A percentile compares a stretch with the other conserved stretches of the same genome.
These are phyloP conservation scores for Alethe castanea DNA, from an alignment of 2,113 vertebrate genomes.

Conservation along the genomic window DNA sequence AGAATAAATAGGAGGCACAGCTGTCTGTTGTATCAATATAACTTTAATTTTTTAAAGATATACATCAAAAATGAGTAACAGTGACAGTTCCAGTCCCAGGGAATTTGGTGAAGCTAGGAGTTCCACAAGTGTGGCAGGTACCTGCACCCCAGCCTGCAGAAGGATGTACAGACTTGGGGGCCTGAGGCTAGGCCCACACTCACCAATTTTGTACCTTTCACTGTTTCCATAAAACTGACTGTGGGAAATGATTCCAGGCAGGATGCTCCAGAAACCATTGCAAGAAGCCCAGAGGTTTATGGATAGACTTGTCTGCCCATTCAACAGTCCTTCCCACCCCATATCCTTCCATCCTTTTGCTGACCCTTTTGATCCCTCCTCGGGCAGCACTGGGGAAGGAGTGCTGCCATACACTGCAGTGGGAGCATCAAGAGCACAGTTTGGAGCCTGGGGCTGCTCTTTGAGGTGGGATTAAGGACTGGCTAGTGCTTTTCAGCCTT, in stretches of 20 bases:
- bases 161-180: background rate
- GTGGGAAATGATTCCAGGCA: background rate
- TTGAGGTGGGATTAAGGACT: background rate
- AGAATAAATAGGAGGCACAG: background rate
- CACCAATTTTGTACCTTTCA: background rate
- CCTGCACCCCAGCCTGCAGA: rapidly evolving
- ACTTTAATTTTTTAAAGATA: background rate
- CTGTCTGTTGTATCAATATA: background rate
- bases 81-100: background rate
- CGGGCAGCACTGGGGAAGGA: background rate
- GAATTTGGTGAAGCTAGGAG: background rate
- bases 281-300: background rate
- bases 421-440: background rate
- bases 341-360: background rate
- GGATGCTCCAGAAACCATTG: background rate
- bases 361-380: background rate
- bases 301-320: background rate
- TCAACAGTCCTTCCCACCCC: background rate
- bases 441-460: background rate
- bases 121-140: background rate
- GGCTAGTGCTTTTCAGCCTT: background rate
- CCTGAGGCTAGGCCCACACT: background rate
- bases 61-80: background rate
- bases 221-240: background rate
- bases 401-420: rapidly evolving